Base-by-base conservation (phyloP, 2,113 vertebrate genomes). In the Megatriorchis doriae region DNA sequence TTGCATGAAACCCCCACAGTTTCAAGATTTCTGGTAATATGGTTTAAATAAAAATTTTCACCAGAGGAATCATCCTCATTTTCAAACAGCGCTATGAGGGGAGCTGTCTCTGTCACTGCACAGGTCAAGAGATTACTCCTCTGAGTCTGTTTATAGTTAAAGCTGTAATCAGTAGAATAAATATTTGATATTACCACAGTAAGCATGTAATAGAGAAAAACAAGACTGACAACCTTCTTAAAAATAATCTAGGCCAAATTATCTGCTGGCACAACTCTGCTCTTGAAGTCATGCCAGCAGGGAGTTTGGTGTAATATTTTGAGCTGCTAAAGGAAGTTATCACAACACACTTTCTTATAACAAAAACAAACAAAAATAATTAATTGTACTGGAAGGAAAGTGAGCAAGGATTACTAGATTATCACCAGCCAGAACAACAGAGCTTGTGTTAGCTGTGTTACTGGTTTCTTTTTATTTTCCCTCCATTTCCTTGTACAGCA, bases 161-260 rank as follows among this genome's bases (percentile, higher is more conserved):
- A 94, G 48, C 86, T 66, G 42, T 85, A 94, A 91, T 87, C 73
- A 68, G 62, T 36, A 94, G 31, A 66, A 93, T 79, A 96, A 94
- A 91, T 94, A 94, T 94, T 95, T 93, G n/a, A 47, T 85, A 70
- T 62, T 91, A 80, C 45, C 78, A 77, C 42, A 87, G 52, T 66
- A 88, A 95, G 59, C 53, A 85, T 40, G 11, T 55, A 70, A 91
- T 32, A 73, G 53, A 12, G 3, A 45, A 87, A 94, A 95, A 94
- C 83, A 94, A 96, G 94, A 96, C 74, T 78, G 93, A 95, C 94
- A 94, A 78, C 84, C 81, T 94, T 95, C 86, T 93, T 91, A 79
- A 96, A 96, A 97, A 96, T 96, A 94, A 95, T 91, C 86, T 94
- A 93, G 81, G 84, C 91, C 94, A 97, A 96, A 97, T 94, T 93